Conservation (phyloP, 2,888 invertebrate genomes). For the Sceliomorpha sp. region DNA sequence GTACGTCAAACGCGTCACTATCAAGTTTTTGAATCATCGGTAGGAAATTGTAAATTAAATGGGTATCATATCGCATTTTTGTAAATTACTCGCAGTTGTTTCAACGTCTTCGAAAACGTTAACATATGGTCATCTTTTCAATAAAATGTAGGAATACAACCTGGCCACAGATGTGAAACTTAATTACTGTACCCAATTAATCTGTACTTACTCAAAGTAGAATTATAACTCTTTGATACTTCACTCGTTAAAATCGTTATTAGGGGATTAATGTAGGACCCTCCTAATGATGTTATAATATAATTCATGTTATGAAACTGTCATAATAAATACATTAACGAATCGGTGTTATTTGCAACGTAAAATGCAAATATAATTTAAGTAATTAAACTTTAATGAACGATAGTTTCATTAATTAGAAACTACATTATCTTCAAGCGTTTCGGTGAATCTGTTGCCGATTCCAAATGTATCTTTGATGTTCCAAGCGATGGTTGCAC, state of each 20-base stretch:
- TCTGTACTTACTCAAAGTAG: constrained; percentile 52
- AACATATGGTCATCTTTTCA: constrained; percentile 24
- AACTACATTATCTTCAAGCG: too few species aligned
- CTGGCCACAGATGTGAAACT: constrained; percentile 48
- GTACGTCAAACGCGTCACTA: constrained; percentile 34
- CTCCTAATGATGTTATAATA: constrained; percentile 44
- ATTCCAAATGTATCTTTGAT: neutral
- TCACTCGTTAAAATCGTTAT: constrained; percentile 52
- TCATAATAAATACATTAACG: constrained; percentile 50
- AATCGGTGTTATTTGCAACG: constrained; percentile 24
- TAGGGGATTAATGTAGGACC: constrained; percentile 46
- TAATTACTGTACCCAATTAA: constrained; percentile 51
- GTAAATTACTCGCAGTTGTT: too few species aligned
- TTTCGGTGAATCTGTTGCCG: too few species aligned
- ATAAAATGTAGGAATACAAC: constrained; percentile 42
- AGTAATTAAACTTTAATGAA: neutral
- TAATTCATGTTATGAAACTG: constrained; percentile 47
- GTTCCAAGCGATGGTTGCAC: neutral
- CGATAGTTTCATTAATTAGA: too few species aligned
- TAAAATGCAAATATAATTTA: constrained; percentile 4
- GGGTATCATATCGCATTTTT: too few species aligned
- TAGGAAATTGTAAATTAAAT: too few species aligned
- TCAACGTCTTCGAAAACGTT: too few species aligned
- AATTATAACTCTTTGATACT: constrained; percentile 53
- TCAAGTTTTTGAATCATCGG: constrained; percentile 29